These are phyloP conservation scores for Heterodera schachtii DNA, from an alignment of 1,140 invertebrate genomes.

Conservation along the genomic window DNA sequence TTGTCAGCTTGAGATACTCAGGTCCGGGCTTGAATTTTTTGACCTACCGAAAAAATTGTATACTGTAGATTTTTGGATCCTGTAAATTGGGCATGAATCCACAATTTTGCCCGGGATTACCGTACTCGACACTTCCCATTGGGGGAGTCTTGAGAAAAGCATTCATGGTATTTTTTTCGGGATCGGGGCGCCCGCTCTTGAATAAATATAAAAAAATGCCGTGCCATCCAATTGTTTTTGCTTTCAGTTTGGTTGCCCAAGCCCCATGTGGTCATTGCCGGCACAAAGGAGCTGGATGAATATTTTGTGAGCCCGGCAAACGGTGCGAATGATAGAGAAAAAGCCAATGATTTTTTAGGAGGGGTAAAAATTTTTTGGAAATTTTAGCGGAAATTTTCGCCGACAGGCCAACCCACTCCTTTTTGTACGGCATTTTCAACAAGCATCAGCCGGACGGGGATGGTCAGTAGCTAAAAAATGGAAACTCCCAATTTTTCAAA, in stretches of 20 bases:
- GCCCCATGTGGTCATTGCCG: conserved; percentile 51
- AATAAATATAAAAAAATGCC: neutral
- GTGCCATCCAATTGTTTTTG: neutral
- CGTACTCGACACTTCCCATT: no score
- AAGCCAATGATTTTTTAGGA: neutral
- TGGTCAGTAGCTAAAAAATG: conserved; percentile 18
- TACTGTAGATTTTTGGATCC: no score
- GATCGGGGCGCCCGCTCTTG: no score
- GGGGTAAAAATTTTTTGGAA: conserved; percentile 23
- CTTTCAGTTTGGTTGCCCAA: conserved; percentile 47
- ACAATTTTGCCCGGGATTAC: no score
- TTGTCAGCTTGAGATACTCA: no score
- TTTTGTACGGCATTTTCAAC: conserved; percentile 55
- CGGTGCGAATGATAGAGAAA: neutral
- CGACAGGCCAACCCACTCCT: conserved; percentile 46
- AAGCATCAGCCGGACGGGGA: conserved; percentile 50
- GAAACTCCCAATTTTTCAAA: conserved; percentile 18
- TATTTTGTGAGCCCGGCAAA: conserved; percentile 15
- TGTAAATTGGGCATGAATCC: no score
- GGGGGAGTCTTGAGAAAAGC: no score
- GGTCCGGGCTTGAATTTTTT: no score
- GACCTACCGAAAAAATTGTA: no score
- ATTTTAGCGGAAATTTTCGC: conserved; percentile 48
- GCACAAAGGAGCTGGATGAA: conserved; percentile 37
- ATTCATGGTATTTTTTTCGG: no score